Evolutionary conservation across 2,888 invertebrate species (phyloP).

Genomic region (Poecilobothrus nobilitatus): DNA sequence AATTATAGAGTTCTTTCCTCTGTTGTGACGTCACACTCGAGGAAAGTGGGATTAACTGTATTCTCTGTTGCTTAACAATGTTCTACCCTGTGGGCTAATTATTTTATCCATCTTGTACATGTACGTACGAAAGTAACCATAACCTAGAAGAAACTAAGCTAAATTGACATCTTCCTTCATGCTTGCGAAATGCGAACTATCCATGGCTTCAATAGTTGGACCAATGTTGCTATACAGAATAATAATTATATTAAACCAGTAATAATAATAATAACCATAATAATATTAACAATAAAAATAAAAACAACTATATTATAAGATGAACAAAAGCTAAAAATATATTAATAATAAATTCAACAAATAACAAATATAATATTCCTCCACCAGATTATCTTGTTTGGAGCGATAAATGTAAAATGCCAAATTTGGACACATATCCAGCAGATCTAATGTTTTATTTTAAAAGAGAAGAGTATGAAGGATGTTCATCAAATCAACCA

Average conservation of each 20-base stretch:
- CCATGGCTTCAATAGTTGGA: too few relatives aligned
- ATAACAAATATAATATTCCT: conserved; percentile 17
- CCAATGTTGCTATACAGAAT: too few relatives aligned
- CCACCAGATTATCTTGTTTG: conserved; percentile 43
- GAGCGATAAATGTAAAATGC: conserved; percentile 56
- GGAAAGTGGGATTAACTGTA: too few relatives aligned
- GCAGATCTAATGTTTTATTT: conserved; percentile 48
- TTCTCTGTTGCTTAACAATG: too few relatives aligned
- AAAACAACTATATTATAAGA: neutral
- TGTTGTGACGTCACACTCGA: too few relatives aligned
- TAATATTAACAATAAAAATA: neutral
- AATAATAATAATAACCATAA: neutral
- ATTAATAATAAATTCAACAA: neutral
- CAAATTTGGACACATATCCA: conserved; percentile 53
- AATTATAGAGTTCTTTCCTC: too few relatives aligned
- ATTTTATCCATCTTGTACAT: too few relatives aligned
- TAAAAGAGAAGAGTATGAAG: conserved; percentile 47
- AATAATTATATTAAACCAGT: neutral
- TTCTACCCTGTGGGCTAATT: too few relatives aligned
- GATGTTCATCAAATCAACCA: conserved; percentile 44
- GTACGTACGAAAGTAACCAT: too few relatives aligned
- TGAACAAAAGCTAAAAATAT: neutral
- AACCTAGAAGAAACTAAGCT: too few relatives aligned
- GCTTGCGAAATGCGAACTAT: too few relatives aligned
- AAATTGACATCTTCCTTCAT: too few relatives aligned